These are phyloP conservation scores for Heterochromis multidens DNA, from an alignment of 2,113 vertebrate species.

Conservation along the genomic window DNA sequence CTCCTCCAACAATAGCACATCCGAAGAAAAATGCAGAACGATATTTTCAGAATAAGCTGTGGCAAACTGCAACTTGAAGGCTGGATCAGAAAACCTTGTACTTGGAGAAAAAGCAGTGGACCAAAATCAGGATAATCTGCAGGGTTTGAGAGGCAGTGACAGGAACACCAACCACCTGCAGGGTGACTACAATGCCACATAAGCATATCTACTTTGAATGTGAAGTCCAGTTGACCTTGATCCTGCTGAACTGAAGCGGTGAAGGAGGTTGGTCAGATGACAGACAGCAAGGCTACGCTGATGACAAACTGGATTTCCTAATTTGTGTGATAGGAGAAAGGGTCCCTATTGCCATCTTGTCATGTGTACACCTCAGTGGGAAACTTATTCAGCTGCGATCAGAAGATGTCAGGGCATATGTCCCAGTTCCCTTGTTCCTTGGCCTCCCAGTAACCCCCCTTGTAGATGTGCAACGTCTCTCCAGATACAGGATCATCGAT, in stretches of 20 bases:
- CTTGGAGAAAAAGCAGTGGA: neutral
- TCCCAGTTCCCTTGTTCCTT: constrained; percentile 85
- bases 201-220: neutral
- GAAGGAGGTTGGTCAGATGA: neutral
- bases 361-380: neutral
- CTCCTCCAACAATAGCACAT: neutral
- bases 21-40: neutral
- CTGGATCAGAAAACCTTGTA: neutral
- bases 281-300: neutral
- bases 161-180: neutral
- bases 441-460: constrained; percentile 93
- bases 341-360: neutral
- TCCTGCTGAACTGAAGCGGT: neutral
- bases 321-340: neutral
- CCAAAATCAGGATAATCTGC: neutral
- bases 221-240: constrained; percentile 3
- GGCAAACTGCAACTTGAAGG: neutral
- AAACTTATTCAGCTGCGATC: constrained; percentile 8
- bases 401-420: constrained; percentile 89
- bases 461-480: constrained; percentile 88
- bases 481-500: constrained; percentile 82
- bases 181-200: neutral
- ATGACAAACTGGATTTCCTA: neutral
- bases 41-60: neutral
- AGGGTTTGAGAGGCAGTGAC: constrained; percentile 28